These are phyloP conservation scores for Hipposideros armiger DNA, from an alignment of 2,113 vertebrate species.

Conservation along the genomic window DNA sequence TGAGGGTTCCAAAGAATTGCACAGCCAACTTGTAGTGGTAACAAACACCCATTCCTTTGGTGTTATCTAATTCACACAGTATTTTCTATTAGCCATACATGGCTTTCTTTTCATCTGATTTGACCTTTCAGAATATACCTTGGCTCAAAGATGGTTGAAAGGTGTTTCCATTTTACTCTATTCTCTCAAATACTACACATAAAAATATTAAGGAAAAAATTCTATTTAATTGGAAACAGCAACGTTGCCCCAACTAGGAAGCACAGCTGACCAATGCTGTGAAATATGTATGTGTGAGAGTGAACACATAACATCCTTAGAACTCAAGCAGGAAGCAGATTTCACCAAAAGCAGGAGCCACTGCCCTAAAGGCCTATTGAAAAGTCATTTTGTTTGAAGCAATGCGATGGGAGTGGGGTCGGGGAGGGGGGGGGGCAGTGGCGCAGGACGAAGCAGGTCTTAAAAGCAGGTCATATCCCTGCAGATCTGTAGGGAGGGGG, in stretches of 20 bases:
- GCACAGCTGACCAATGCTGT: background rate
- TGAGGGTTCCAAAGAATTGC: slow-evolving; percentile 30
- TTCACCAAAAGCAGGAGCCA: background rate
- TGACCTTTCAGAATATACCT: slow-evolving; percentile 52
- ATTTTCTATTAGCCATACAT: slow-evolving; percentile 36
- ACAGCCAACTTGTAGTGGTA: background rate
- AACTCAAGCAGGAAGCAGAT: background rate
- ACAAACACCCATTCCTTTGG: slow-evolving; percentile 16
- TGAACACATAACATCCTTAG: background rate
- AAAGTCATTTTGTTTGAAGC: background rate
- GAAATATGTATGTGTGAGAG: background rate
- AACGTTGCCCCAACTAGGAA: background rate
- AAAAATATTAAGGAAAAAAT: background rate
- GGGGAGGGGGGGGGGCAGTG: too few relatives aligned
- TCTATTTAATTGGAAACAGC: background rate
- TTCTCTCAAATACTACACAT: background rate
- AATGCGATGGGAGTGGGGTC: background rate
- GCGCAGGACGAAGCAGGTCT: background rate
- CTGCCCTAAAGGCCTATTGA: background rate
- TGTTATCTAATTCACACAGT: background rate
- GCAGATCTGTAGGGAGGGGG: background rate
- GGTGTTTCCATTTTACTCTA: background rate
- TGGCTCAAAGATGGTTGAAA: background rate
- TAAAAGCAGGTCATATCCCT: background rate
- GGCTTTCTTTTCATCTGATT: slow-evolving; percentile 28